Evolutionary conservation across 1,140 invertebrate species (phyloP), one percentile per base, ranked within the genome.

Genomic region (Parapsyche elsis): DNA sequence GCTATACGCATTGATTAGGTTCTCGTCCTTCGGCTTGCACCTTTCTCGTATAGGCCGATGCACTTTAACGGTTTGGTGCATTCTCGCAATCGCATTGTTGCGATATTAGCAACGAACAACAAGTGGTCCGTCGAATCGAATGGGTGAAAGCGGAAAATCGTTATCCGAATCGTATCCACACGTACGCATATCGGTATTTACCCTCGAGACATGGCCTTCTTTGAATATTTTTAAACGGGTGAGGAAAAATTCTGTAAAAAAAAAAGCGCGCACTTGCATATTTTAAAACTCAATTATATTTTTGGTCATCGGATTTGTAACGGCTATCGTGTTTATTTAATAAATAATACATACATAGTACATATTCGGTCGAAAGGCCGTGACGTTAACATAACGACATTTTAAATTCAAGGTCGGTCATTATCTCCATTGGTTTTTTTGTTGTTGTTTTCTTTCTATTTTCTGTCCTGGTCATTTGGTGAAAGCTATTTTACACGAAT

Each of bases 31-130:
- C 10, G 1, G 49, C 10, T 12, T 53, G 49, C 49, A 21, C 59
- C 59, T 61, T 10, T 61, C 21, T 61, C 5, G 9, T 21, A 16
- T 12, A 57, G 81, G 64, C 64, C 78, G 78, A 74, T 81, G 80
- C 80, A 78, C 80, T 78, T 81, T 81, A 81, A 81, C 81, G 78
- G 77, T 80, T 64, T 53, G 23, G 64, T 30, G 57, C 77, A 78
- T 78, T 78, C 77, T 30, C 46, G 57, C 14, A 77, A 77, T 76
- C 44, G 76, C 76, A 64, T 77, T 67, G 61, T 77, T 64, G 76
- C 76, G 26, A 46, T 26, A 64, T 67, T 70, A 76, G 49, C 38
- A 26, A 44, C 49, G 16, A 10, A 4, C 49, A 10, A 4, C 49
- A 53, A 53, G 49, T 53, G 49, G 10, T 53, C 10, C 49, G 10